Percentiles rank a stretch among this genome's conserved stretches.
Evolutionary conservation across 1,140 invertebrate species (phyloP).

Genomic region (Panagrolaimus sp.): DNA sequence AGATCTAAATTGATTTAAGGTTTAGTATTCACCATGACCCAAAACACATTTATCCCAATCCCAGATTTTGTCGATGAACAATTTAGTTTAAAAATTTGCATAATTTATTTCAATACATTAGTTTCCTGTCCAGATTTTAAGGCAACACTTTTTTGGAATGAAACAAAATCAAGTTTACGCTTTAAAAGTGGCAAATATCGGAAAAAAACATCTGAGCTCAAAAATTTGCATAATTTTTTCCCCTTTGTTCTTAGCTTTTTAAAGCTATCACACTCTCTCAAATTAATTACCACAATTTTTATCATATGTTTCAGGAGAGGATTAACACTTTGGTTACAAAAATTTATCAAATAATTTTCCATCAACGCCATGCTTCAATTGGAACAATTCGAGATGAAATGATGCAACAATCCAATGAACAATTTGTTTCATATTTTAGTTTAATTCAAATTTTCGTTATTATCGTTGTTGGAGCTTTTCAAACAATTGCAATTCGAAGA

Average conservation of each 20-base stretch:
- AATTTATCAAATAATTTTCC: constrained; percentile 15
- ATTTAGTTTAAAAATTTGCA: no score
- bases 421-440: neutral
- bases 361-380: neutral
- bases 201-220: no score
- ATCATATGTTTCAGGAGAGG: neutral
- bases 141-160: no score
- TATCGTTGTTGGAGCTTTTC: neutral
- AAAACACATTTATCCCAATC: no score
- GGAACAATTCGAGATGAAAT: neutral
- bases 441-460: neutral
- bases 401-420: neutral
- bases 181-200: neutral
- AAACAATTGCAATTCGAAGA: constrained; percentile 13
- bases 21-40: no score
- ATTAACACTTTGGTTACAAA: neutral
- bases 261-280: no score
- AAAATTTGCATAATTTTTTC: no score
- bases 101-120: no score
- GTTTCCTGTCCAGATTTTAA: no score
- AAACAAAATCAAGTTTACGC: neutral
- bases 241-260: no score
- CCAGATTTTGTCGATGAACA: no score
- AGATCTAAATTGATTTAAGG: no score
- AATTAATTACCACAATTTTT: neutral